These are phyloP conservation scores for Corythornis vintsioides DNA, from an alignment of 2,113 vertebrate species.

Conservation along the genomic window DNA sequence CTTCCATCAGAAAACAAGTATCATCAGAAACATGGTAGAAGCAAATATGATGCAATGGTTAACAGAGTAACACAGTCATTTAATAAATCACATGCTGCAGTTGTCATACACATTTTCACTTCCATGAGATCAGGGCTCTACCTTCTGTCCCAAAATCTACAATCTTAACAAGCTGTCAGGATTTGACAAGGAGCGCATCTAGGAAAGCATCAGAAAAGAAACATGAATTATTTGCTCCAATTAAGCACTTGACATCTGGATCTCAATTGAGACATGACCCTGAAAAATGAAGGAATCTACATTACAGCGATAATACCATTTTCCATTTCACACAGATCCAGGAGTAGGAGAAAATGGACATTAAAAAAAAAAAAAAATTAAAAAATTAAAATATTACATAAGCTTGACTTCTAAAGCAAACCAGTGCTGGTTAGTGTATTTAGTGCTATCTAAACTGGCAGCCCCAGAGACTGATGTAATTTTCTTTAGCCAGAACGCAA, in stretches of 20 bases:
- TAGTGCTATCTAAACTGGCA: not conserved
- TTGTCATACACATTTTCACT: conserved; percentile 34
- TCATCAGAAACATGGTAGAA: not conserved
- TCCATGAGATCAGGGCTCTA: not conserved
- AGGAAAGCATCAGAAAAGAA: not conserved
- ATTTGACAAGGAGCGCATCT: conserved; percentile 15
- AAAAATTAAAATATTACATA: not conserved
- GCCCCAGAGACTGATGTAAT: not conserved
- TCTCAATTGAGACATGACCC: not conserved
- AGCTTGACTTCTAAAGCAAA: not conserved
- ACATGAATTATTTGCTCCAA: not conserved
- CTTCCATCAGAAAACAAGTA: not conserved
- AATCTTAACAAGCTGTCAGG: not conserved
- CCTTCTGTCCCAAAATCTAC: conserved; percentile 22
- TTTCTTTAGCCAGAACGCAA: not conserved
- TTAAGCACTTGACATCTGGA: not conserved
- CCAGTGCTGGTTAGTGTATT: not conserved
- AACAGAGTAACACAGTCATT: not conserved
- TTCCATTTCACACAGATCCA: not conserved
- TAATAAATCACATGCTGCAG: conserved; percentile 8
- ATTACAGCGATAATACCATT: not conserved
- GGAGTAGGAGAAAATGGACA: not conserved
- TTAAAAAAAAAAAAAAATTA: not conserved
- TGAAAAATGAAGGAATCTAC: not conserved
- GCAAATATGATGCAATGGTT: not conserved